Conservation (phyloP, 2,113 vertebrate species). For the Gyps fulvus region DNA sequence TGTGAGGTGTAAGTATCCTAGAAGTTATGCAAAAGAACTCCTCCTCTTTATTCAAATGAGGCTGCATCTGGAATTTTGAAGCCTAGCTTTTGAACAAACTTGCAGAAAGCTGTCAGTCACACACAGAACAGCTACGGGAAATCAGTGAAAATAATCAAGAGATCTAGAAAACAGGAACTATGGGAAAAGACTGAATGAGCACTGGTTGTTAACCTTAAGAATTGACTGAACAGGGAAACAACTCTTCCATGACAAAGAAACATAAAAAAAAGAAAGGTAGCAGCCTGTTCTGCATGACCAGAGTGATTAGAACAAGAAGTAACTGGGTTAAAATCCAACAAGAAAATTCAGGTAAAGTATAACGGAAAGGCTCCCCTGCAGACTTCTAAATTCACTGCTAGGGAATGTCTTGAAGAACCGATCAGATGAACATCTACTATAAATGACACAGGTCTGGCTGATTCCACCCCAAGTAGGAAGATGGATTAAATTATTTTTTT, state of each 20-base stretch:
- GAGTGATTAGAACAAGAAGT: neutral
- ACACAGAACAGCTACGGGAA: neutral
- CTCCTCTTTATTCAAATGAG: neutral
- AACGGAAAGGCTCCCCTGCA: neutral
- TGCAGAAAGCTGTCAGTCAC: neutral
- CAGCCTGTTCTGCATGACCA: neutral
- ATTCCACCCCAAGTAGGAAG: neutral
- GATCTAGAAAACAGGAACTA: neutral
- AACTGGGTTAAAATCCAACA: neutral
- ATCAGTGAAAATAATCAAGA: neutral
- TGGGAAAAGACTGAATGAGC: neutral
- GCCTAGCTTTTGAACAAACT: neutral
- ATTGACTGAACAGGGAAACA: neutral
- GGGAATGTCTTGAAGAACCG: neutral
- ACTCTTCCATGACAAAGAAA: neutral
- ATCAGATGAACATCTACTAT: neutral
- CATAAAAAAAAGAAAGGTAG: neutral
- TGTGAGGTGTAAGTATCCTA: accelerated
- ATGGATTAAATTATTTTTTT: neutral
- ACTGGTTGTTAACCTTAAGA: neutral
- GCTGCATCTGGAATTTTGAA: neutral
- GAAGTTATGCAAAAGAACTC: neutral
- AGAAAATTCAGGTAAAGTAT: neutral
- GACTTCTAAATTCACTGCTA: neutral
- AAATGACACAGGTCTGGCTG: neutral